A percentile compares a stretch with the other conserved stretches of the same genome.
Evolutionary conservation across 2,113 vertebrate genomes (phyloP).

Genomic region (Syrmaticus mikado): DNA sequence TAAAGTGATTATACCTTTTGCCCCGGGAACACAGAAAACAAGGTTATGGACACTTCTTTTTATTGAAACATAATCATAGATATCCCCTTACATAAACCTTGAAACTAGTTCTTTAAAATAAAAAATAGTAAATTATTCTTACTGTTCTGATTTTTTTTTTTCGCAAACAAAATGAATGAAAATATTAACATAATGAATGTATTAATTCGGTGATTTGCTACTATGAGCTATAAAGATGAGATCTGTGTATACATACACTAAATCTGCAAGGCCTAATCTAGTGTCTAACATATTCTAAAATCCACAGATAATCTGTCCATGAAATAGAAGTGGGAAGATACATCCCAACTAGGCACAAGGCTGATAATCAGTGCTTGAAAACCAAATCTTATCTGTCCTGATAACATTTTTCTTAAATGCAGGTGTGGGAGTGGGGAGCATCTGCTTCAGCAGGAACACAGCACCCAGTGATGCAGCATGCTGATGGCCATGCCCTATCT

Average conservation of each 20-base stretch:
- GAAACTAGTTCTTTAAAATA: background rate
- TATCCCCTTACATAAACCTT: background rate
- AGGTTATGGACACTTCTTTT: background rate
- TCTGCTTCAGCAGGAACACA: background rate
- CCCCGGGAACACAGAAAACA: background rate
- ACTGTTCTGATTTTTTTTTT: background rate
- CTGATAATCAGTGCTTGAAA: background rate
- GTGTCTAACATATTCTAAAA: background rate
- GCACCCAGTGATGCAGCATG: background rate
- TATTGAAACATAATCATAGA: background rate
- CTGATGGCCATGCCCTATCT: background rate
- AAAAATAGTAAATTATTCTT: background rate
- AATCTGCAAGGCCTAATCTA: background rate
- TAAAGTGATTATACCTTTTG: background rate
- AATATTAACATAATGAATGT: background rate
- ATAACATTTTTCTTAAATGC: background rate
- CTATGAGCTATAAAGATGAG: background rate
- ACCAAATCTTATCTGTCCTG: background rate
- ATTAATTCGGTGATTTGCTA: background rate
- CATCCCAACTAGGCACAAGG: background rate
- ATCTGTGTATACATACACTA: background rate
- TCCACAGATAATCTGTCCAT: background rate
- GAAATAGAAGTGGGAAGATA: background rate
- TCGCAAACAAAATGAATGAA: background rate
- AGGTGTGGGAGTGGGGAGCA: background rate